A percentile compares a stretch with the other conserved stretches of the same genome.
phyloP scores from a whole-genome alignment of 2,888 invertebrate genomes.

The Acleris holmiana region DNA sequence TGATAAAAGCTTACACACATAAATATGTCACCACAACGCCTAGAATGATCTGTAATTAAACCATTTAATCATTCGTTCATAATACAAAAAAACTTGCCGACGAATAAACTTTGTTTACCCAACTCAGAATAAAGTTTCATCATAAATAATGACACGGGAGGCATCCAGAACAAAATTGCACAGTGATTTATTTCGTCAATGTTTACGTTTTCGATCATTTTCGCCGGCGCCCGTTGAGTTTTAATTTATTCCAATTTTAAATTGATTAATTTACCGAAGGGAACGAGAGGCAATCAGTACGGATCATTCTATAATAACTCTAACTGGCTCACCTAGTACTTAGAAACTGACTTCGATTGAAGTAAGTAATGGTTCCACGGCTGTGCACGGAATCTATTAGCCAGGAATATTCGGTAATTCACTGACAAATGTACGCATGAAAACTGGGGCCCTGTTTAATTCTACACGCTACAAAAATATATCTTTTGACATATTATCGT shows the following conservation, averaged over 20 bases:
- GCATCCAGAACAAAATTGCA: constrained; percentile 18
- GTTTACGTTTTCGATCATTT: constrained; percentile 25
- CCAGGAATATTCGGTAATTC: too few relatives aligned
- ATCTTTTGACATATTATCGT: too few relatives aligned
- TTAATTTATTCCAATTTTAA: constrained; percentile 30
- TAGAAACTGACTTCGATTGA: not conserved
- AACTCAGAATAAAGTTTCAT: not conserved
- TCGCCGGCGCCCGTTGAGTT: constrained; percentile 7
- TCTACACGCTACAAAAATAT: too few relatives aligned
- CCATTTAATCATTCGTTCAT: not conserved
- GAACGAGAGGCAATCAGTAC: constrained; percentile 18
- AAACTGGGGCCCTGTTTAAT: too few relatives aligned
- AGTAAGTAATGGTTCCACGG: constrained; percentile 4
- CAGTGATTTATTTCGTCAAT: constrained; percentile 17
- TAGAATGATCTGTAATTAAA: too few relatives aligned
- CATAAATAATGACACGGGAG: constrained; percentile 14
- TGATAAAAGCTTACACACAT: too few relatives aligned
- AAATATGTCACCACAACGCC: too few relatives aligned
- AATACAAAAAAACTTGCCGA: not conserved
- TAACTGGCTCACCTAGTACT: constrained; percentile 5
- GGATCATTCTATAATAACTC: constrained; percentile 27
- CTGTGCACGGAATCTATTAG: not conserved
- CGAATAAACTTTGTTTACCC: not conserved
- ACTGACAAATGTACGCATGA: too few relatives aligned
- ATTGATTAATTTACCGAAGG: constrained; percentile 21